Evolutionary conservation across 2,888 invertebrate genomes (phyloP).

Genomic region (Trachelus iudaicus): DNA sequence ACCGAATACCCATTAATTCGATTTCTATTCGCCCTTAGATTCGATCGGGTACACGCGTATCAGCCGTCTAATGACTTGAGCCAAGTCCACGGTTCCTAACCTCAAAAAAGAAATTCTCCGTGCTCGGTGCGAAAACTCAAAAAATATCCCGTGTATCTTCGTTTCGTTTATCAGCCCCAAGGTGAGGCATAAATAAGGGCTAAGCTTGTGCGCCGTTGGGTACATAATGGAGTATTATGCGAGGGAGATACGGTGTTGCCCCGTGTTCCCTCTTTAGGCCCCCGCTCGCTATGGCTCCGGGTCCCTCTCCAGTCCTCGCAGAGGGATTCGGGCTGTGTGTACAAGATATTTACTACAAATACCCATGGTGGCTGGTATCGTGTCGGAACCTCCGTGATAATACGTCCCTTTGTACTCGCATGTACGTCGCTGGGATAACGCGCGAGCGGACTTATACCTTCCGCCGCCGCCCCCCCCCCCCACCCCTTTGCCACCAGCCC

Average conservation of each 20-base stretch:
- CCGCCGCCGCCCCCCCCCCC: too few species aligned
- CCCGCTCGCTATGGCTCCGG: constrained; percentile 15
- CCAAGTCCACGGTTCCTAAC: background rate
- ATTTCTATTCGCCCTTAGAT: background rate
- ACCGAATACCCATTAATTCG: background rate
- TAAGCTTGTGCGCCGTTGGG: constrained; percentile 53
- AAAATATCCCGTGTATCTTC: constrained; percentile 13
- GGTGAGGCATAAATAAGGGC: constrained; percentile 56
- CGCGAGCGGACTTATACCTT: background rate
- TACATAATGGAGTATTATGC: constrained; percentile 61
- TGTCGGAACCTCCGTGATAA: constrained; percentile 41
- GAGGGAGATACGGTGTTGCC: constrained; percentile 48
- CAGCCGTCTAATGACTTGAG: background rate
- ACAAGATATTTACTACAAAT: constrained; percentile 61
- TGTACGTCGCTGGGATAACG: background rate
- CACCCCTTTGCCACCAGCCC: background rate
- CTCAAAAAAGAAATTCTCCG: background rate
- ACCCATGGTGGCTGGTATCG: constrained; percentile 49
- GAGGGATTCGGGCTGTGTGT: constrained; percentile 39
- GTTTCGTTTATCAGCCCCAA: constrained; percentile 50
- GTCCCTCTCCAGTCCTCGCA: background rate
- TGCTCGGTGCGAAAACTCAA: constrained; percentile 1
- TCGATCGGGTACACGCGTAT: background rate
- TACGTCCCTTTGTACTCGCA: constrained; percentile 43
- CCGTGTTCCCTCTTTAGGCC: constrained; percentile 25